Evolutionary conservation across 2,113 vertebrate species (phyloP).

Genomic region (Elachura formosa): DNA sequence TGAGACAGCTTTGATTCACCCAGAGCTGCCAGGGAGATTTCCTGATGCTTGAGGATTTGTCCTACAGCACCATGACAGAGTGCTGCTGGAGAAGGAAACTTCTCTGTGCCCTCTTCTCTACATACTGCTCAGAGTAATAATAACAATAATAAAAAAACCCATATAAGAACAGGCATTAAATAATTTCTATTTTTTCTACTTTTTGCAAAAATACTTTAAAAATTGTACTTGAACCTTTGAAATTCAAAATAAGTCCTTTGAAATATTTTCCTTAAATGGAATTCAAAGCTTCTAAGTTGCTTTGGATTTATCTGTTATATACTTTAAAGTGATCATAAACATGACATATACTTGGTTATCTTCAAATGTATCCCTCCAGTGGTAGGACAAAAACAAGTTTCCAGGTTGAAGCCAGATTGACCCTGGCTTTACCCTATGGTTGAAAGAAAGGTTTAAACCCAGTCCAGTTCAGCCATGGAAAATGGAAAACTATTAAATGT

Average conservation of each 20-base stretch:
- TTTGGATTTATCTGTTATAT: neutral
- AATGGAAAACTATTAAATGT: slow-evolving; percentile 51
- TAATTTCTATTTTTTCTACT: neutral
- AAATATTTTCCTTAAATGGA: neutral
- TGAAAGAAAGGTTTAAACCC: slow-evolving; percentile 22
- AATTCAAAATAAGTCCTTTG: neutral
- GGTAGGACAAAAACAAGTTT: neutral
- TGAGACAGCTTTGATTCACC: neutral
- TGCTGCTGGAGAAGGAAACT: neutral
- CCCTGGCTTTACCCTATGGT: neutral
- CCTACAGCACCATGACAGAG: rapidly evolving
- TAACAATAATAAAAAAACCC: rapidly evolving
- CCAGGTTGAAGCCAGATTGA: neutral
- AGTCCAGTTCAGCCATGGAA: neutral
- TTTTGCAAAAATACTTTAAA: neutral
- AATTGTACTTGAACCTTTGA: neutral
- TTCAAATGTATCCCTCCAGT: neutral
- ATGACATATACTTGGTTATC: neutral
- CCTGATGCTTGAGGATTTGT: neutral
- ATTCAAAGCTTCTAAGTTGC: neutral
- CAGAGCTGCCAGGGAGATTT: neutral
- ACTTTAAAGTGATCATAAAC: neutral
- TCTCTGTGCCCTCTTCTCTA: neutral
- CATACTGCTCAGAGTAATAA: neutral
- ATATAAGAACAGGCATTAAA: neutral